A percentile compares a stretch with the other conserved stretches of the same genome.
phyloP scores from a whole-genome alignment of 2,888 invertebrate genomes.

The Mesorhabditis sp. region DNA sequence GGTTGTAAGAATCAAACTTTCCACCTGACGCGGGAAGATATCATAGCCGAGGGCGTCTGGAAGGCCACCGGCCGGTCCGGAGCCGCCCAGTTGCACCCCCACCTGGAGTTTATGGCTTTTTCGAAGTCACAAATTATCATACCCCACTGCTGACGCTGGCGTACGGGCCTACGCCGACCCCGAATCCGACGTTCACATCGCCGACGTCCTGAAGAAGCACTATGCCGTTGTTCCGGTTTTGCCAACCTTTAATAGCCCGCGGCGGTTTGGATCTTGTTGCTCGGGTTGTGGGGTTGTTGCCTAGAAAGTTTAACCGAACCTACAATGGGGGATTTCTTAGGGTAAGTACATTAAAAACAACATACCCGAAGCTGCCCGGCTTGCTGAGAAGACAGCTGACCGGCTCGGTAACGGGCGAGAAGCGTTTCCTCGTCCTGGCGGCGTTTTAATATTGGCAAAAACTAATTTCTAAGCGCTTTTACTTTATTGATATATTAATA shows the following conservation, averaged over 20 bases:
- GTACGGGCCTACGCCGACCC: background rate
- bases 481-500: too few relatives aligned
- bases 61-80: background rate
- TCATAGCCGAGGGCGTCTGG: background rate
- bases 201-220: background rate
- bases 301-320: too few relatives aligned
- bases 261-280: background rate
- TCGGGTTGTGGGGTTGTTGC: background rate
- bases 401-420: too few relatives aligned
- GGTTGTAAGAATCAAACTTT: background rate
- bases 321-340: too few relatives aligned
- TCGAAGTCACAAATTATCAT: background rate
- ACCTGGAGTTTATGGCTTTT: background rate
- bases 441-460: too few relatives aligned
- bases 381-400: too few relatives aligned
- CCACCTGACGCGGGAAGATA: background rate
- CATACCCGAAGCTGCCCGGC: too few relatives aligned
- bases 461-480: too few relatives aligned
- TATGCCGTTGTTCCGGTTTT: too few relatives aligned
- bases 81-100: background rate
- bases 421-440: too few relatives aligned
- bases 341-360: too few relatives aligned
- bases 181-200: background rate
- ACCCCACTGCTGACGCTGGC: background rate
- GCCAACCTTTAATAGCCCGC: background rate